Evolutionary conservation across 2,888 invertebrate species (phyloP).

Genomic region (Neoascia interrupta): DNA sequence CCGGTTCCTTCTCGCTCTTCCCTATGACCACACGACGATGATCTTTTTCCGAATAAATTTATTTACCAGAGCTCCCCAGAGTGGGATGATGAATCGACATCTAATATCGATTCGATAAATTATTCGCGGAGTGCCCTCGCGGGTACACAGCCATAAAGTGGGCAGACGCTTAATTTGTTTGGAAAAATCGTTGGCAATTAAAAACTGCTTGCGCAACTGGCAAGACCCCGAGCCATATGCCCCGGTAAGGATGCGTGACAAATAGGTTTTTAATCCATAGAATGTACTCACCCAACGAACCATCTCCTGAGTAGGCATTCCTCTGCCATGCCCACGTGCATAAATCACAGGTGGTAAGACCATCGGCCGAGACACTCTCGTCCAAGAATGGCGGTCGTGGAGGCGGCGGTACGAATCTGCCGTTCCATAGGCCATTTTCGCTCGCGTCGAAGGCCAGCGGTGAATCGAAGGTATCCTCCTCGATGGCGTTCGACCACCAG

Average conservation of each 20-base stretch:
- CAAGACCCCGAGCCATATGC: background rate
- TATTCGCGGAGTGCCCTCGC: slow-evolving; percentile 69
- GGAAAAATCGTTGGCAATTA: slow-evolving; percentile 67
- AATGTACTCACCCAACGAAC: slow-evolving; percentile 82
- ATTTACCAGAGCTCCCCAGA: slow-evolving; percentile 63
- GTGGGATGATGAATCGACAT: slow-evolving; percentile 78
- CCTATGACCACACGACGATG: slow-evolving; percentile 27
- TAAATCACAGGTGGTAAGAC: slow-evolving; percentile 87
- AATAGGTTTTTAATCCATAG: slow-evolving; percentile 45
- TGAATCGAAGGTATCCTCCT: slow-evolving; percentile 79
- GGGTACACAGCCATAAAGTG: slow-evolving; percentile 43
- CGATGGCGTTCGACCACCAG: slow-evolving; percentile 80
- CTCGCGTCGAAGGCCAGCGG: slow-evolving; percentile 80
- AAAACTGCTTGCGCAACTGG: slow-evolving; percentile 29
- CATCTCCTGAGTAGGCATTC: slow-evolving; percentile 82
- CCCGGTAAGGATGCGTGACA: slow-evolving; percentile 66
- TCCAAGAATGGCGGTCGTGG: slow-evolving; percentile 85
- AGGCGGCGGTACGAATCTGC: slow-evolving; percentile 84
- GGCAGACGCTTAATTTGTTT: slow-evolving; percentile 68
- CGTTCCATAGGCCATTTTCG: slow-evolving; percentile 79
- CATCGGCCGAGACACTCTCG: slow-evolving; percentile 83
- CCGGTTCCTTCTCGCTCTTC: slow-evolving; percentile 25
- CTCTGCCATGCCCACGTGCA: slow-evolving; percentile 87
- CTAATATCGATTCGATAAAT: slow-evolving; percentile 77
- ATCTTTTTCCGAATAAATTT: slow-evolving; percentile 55